phyloP scores from a whole-genome alignment of 2,113 vertebrate genomes.

The Spea multiplicata region DNA sequence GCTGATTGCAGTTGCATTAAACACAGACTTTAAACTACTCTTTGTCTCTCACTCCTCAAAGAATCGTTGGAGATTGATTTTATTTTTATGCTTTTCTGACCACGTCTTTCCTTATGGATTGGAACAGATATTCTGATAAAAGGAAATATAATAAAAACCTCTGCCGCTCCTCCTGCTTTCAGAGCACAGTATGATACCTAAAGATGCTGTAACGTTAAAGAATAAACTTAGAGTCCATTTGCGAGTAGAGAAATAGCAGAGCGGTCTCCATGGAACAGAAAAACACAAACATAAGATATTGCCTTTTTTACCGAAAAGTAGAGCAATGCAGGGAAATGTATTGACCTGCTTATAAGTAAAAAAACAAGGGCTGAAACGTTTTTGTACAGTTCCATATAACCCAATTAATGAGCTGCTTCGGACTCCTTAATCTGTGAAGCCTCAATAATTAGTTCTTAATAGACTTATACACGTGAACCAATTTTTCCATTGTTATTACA shows the following conservation, averaged over 20 bases:
- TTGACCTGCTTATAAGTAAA: background rate
- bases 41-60: conserved; percentile 5
- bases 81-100: conserved; percentile 24
- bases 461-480: too few species aligned
- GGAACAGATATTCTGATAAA: conserved; percentile 29
- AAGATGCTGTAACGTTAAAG: background rate
- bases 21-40: conserved; percentile 27
- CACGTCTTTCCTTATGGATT: background rate
- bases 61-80: conserved; percentile 32
- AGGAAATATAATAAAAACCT: conserved; percentile 20
- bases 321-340: background rate
- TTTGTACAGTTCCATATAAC: too few species aligned
- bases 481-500: too few species aligned
- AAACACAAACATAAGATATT: background rate
- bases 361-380: too few species aligned
- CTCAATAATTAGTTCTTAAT: too few species aligned
- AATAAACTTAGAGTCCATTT: background rate
- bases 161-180: background rate
- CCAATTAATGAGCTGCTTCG: too few species aligned
- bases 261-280: background rate
- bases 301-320: background rate
- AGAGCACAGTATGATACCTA: conserved; percentile 3
- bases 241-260: background rate
- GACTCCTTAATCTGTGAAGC: too few species aligned
- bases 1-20: conserved; percentile 17